phyloP scores from a whole-genome alignment of 2,113 vertebrate genomes.

The Pyrgilauda ruficollis region DNA sequence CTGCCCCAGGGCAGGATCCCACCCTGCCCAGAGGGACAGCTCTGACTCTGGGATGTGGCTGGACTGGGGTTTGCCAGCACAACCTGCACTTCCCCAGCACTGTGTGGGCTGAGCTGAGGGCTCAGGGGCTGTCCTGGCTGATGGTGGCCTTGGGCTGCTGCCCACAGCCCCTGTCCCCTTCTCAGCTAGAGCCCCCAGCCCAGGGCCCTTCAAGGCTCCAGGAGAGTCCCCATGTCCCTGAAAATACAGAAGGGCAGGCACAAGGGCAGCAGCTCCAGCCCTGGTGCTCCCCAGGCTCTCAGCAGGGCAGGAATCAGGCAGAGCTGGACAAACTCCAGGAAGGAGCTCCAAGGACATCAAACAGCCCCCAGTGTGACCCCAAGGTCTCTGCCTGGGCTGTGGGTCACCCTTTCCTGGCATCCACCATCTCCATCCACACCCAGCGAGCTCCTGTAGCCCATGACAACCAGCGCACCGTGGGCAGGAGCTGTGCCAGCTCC shows the following conservation, averaged over 20 bases:
- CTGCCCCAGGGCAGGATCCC: not conserved
- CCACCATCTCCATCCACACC: no score
- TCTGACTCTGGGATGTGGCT: not conserved
- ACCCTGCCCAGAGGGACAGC: not conserved
- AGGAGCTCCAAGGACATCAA: not conserved
- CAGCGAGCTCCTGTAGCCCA: rapidly evolving
- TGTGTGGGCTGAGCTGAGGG: rapidly evolving
- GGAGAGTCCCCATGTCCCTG: not conserved
- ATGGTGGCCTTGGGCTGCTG: not conserved
- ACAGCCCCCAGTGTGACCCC: not conserved
- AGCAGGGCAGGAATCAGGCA: not conserved
- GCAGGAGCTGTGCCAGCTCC: not conserved
- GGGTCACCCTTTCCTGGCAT: not conserved
- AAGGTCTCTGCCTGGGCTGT: not conserved
- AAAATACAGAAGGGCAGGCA: no score
- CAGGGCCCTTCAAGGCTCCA: not conserved
- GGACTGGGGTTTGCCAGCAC: not conserved
- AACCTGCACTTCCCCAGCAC: not conserved
- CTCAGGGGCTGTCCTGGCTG: not conserved
- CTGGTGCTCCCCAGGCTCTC: not conserved
- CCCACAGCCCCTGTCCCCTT: not conserved
- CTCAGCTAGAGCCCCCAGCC: not conserved
- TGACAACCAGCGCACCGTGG: no score
- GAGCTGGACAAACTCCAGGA: not conserved
- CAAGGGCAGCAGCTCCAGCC: not conserved